Evolutionary conservation across 1,140 invertebrate species (phyloP).

Genomic region (Hormaphis cornu): DNA sequence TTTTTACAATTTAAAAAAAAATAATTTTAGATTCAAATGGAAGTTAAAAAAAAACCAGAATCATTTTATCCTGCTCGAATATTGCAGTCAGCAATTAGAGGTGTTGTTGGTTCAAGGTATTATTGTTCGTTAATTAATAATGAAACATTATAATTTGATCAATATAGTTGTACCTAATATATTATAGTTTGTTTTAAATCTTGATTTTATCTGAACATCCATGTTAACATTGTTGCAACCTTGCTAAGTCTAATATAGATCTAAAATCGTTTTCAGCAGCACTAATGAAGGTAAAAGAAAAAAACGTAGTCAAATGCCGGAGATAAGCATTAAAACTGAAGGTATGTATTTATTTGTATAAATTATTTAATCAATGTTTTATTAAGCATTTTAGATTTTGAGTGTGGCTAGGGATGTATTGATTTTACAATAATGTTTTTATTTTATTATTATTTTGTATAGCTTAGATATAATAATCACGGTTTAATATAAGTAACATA

Average conservation of each 20-base stretch:
- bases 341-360: background rate
- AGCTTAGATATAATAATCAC: too few species aligned
- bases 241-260: background rate
- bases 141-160: too few species aligned
- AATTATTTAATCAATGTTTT: background rate
- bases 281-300: background rate
- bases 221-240: background rate
- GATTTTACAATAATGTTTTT: too few species aligned
- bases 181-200: too few species aligned
- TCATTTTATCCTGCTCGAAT: conserved; percentile 24
- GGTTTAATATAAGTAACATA: too few species aligned
- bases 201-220: too few species aligned
- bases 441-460: too few species aligned
- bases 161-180: too few species aligned
- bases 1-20: too few species aligned
- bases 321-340: conserved; percentile 27
- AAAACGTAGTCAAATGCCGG: background rate
- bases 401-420: too few species aligned
- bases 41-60: conserved; percentile 23
- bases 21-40: conserved; percentile 9
- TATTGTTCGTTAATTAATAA: background rate
- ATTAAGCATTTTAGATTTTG: background rate
- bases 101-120: conserved; percentile 24
- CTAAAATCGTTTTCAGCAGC: background rate
- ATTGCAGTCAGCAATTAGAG: conserved; percentile 26